Base-by-base conservation (phyloP, 2,888 invertebrate species). In the Brachyptera risi region DNA sequence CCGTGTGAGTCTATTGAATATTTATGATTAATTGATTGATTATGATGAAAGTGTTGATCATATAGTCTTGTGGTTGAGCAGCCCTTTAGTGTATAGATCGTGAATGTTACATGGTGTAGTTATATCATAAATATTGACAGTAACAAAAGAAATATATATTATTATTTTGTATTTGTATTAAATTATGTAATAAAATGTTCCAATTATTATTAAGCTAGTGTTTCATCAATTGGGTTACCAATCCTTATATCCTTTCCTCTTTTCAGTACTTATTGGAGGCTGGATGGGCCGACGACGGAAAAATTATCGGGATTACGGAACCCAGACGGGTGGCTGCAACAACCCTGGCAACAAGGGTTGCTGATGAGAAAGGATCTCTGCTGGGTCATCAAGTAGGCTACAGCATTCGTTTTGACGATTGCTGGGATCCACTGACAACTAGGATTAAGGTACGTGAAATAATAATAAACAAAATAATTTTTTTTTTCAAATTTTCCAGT, bases 251-350 rank as follows among this genome's bases (percentile, higher is more conserved):
- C 56, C 26, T n/a, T 4, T 59, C 26, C 21, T 38, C 57, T 38
- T 72, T 73, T 15, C 82, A 98, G 90, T 98, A 96, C 72, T 79
- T 98, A 23, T 76, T 86, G 68, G 97, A 98, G 73, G 84, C 86
- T 63, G 92, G 92, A 70, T 94, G 92, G 91, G 80, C 85, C 50
- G 75, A 81, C 11, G 86, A 88, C 58, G 90, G 88, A 56, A 77
- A 78, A 68, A 80, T 85, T 63, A 88, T 98, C 56, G 94, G 90
- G 49, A 84, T 99, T 63, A 95, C 96, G 1, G 93, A 98, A 73
- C 97, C 98, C 0, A 80, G 97, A 9, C 82, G 96, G 60, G 87
- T 96, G 0, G 95, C 96, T 0, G 94, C 93, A 0, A 86, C 94
- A 51, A 85, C 94, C 24, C 79, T 97, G 17, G 96, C 97, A 0